Conservation (phyloP, 2,888 invertebrate genomes). For the Caenorhabditis auriculariae region DNA sequence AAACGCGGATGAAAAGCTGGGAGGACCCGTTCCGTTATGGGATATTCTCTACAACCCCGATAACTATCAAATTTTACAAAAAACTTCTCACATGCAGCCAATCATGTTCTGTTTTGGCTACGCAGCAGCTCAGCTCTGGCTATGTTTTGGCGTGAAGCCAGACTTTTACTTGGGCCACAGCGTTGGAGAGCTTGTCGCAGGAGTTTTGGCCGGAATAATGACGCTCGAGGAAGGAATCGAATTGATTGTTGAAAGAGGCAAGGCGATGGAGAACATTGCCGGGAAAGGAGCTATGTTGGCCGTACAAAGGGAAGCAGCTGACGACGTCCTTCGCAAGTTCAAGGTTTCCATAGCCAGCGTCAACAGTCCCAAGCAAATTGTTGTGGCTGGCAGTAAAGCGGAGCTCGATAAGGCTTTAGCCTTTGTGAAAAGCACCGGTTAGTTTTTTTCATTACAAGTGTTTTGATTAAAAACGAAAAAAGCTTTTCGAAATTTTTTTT, state of each 20-base stretch:
- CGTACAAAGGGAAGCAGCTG: constrained; percentile 27
- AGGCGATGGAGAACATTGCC: constrained; percentile 42
- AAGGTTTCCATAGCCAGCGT: constrained; percentile 32
- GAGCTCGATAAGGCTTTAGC: constrained; percentile 27
- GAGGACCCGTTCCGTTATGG: constrained; percentile 18
- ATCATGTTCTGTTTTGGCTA: constrained; percentile 46
- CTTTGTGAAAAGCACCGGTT: constrained; percentile 28
- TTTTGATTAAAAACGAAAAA: not conserved
- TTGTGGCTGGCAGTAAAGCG: constrained; percentile 37
- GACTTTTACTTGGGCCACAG: constrained; percentile 41
- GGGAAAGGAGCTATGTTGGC: constrained; percentile 49
- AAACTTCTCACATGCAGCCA: constrained; percentile 41
- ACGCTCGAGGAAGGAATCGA: constrained; percentile 38
- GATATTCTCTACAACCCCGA: constrained; percentile 29
- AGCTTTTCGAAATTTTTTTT: no score
- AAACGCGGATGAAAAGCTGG: constrained; percentile 18
- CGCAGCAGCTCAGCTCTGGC: constrained; percentile 43
- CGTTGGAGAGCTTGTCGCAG: constrained; percentile 48
- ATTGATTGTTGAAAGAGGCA: constrained; percentile 39
- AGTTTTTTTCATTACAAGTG: not conserved
- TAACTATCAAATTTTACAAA: constrained; percentile 20
- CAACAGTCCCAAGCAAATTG: constrained; percentile 48
- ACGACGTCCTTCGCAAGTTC: constrained; percentile 29
- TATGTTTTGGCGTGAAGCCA: constrained; percentile 26
- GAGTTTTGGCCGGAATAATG: constrained; percentile 35